Base-by-base conservation (phyloP, 2,113 vertebrate genomes). In the Percopsis transmontana region DNA sequence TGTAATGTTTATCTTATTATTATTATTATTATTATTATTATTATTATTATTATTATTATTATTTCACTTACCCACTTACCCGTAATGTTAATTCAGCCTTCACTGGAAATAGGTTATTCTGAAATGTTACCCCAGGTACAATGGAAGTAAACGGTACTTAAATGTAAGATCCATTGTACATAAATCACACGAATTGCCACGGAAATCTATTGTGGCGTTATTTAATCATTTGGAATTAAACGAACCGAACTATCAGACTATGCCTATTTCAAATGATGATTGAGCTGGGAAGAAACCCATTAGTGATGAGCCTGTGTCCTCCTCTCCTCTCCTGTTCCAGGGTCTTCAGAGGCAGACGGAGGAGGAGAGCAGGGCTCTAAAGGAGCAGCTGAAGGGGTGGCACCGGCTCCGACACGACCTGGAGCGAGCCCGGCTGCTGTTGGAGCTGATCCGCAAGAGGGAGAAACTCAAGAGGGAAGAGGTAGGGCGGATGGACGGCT, bases 401-500 rank as follows among this genome's bases (percentile, higher is more conserved):
- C 97, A 99, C 74, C 91, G 96, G 61, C 91, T 99, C 13, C 92
- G 97, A 15, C 97, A 98, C 0, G 97, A 99, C 84, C 92, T 99
- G 65, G 97, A 99, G 86, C 91, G 97, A 66, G 94, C 97, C 0
- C 93, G 97, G 16, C 91, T 99, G 66, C 85, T 99, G 76, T 93
- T 98, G 38, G 97, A 98, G 84, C 94, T 99, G 5, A 96, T 99
- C 80, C 94, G 96, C 69, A 99, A 99, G 81, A 90, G 97, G 47
- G 97, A 99, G 90, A 99, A 99, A 73, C 93, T 99, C 77, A 99
- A 99, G 89, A 94, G 96, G 65, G 97, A 99, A 74, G 95, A 99
- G 96, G 97, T 98, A 86, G 19, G 45, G 7, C n/a, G 11, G 58
- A 40, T 15, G 14, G 12, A 27, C 0, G 1, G n/a, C 45, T 5